Evolutionary conservation across 2,797 vertebrate species (phyloP).

Genomic region (Brachyrhaphis roseni): DNA sequence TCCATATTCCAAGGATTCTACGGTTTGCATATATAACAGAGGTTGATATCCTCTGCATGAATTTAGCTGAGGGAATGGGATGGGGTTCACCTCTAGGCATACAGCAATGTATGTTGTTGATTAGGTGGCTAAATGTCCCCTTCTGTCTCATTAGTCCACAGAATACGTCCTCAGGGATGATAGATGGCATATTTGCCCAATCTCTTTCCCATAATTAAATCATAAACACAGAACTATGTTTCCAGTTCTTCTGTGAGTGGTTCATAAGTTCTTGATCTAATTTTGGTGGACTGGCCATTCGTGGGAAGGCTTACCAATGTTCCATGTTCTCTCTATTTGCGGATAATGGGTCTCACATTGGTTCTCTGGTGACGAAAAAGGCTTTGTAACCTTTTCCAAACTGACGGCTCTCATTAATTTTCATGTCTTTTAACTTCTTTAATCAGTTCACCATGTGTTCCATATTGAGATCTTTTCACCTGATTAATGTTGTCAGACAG

Average conservation of each 20-base stretch:
- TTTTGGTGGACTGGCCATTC: not conserved
- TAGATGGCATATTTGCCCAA: not conserved
- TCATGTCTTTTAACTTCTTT: not conserved
- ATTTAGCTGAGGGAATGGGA: constrained; percentile 2
- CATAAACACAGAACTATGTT: not conserved
- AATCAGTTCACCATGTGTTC: not conserved
- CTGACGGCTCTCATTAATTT: not conserved
- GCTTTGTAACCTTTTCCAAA: not conserved
- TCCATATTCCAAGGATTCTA: not conserved
- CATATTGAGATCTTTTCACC: not conserved
- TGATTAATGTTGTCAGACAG: not conserved
- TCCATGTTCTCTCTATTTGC: not conserved
- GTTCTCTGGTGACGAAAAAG: not conserved
- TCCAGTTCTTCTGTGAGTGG: not conserved
- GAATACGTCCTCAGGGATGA: not conserved
- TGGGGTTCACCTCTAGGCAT: constrained; percentile 10
- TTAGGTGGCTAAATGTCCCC: not conserved
- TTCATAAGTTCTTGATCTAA: not conserved
- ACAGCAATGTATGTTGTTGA: constrained; percentile 6
- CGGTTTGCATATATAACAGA: constrained; percentile 2
- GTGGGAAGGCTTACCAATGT: not conserved
- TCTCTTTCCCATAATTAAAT: not conserved
- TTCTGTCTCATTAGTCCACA: not conserved
- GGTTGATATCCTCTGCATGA: not conserved
- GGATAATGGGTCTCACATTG: not conserved